Percentiles rank a stretch among this genome's conserved stretches.
phyloP scores from a whole-genome alignment of 2,797 vertebrate genomes.

The Vespertilio murinus region DNA sequence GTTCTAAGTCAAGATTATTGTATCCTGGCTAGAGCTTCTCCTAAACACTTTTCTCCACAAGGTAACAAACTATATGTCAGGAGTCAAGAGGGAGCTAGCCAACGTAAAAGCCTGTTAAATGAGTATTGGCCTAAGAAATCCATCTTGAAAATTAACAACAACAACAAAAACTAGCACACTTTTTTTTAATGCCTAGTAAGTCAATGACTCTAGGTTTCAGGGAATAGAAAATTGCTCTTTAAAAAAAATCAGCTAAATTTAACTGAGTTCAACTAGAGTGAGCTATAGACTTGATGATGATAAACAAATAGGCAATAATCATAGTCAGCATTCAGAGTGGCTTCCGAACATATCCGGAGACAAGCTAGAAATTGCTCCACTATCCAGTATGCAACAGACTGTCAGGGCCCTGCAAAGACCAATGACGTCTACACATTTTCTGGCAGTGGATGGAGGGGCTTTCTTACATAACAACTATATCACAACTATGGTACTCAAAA shows the following conservation, averaged over 20 bases:
- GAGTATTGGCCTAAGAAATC: not conserved
- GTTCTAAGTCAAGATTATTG: not conserved
- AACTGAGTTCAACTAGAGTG: conserved; percentile 6
- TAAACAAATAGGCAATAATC: not conserved
- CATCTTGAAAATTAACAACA: not conserved
- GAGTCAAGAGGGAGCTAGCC: not conserved
- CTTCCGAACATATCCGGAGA: not conserved
- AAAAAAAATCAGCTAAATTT: not conserved
- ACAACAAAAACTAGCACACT: not conserved
- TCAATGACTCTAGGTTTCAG: not conserved
- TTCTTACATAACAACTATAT: not conserved
- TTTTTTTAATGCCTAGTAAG: not conserved
- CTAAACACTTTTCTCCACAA: not conserved
- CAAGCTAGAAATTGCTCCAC: not conserved
- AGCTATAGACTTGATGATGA: not conserved
- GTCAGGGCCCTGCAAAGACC: not conserved
- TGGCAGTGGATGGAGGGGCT: not conserved
- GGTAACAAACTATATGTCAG: not conserved
- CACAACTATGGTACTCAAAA: not conserved
- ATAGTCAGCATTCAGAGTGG: not conserved
- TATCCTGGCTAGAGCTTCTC: not conserved
- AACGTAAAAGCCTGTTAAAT: not conserved
- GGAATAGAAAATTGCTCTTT: not conserved
- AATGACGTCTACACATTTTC: not conserved
- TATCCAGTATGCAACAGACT: not conserved